Evolutionary conservation across 1,140 invertebrate genomes (phyloP).

Genomic region (Scaptomyza montana): DNA sequence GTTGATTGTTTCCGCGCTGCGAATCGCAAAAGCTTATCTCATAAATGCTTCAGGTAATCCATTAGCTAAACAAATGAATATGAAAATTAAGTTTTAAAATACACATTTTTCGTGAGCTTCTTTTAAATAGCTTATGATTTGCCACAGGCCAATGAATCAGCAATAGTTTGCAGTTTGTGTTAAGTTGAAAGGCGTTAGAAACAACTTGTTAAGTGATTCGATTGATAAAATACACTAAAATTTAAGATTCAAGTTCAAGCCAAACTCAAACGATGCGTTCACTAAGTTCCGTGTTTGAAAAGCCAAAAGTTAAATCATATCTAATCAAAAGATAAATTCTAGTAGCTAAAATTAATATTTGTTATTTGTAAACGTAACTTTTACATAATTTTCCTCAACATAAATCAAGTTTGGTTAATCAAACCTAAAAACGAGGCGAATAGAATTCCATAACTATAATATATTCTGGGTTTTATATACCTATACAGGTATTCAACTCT

Average conservation of each 20-base stretch:
- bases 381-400: conserved; percentile 5
- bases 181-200: background rate
- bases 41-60: background rate
- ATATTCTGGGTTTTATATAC: conserved; percentile 10
- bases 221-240: conserved; percentile 2
- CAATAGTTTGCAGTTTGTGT: background rate
- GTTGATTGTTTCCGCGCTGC: background rate
- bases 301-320: background rate
- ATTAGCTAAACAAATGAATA: background rate
- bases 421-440: background rate
- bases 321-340: background rate
- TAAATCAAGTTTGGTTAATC: conserved; percentile 2
- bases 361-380: background rate
- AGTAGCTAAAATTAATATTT: background rate
- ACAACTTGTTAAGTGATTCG: background rate
- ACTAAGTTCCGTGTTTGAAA: conserved; percentile 1
- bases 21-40: no score
- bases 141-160: background rate
- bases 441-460: background rate
- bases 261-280: background rate
- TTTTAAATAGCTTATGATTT: background rate
- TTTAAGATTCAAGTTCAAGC: conserved; percentile 7
- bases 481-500: conserved; percentile 1
- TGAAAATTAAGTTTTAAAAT: background rate
- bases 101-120: background rate